Base-by-base conservation (phyloP, 2,888 invertebrate genomes). In the Drosophila anomalata region DNA sequence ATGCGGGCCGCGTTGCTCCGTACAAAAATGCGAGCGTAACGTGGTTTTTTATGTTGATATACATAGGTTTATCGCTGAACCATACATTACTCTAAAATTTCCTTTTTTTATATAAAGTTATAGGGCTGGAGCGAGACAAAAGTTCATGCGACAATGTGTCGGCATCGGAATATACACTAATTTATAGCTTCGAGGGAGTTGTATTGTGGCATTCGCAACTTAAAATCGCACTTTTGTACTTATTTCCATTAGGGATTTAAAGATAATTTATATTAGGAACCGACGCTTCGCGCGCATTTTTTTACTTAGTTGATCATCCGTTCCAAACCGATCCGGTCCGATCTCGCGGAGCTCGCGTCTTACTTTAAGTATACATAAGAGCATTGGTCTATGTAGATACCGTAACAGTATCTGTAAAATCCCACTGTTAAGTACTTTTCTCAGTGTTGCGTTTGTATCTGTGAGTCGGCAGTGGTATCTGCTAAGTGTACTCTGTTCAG, bases 11-110 rank as follows among this genome's bases (percentile, higher is more conserved):
- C 24, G 33, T 54, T 59, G 39, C 29, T 56, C 53, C 42, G 61
- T 69, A 60, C 53, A 75, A 29, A 75, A 75, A 74, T 75, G 62
- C 73, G 69, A 75, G 62, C 76, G 76, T 70, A 58, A 48, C 55
- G 54, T 51, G 53, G 56, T 17, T 47, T 62, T 50, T 41, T 29
- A 65, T 70, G 6, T 36, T 7, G 29, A 29, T 9, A 8, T 36
- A 70, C 47, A 33, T 41, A 50, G 31, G 20, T 26, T 39, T 17
- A 14, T 11, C 22, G n/a, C 8, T 14, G 44, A 48, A 36, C 33
- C 53, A 53, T 26, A 20, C 47, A 36, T 31, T 29, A 29, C 29
- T 36, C 5, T 22, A 39, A 41, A 29, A 11, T n/a, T 39, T 26
- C 17, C 12, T 33, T 33, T 33, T 33, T 9, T 29, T 29, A 2